A percentile compares a stretch with the other conserved stretches of the same genome.
These are phyloP conservation scores for Octopus sinensis DNA, from an alignment of 1,140 invertebrate genomes.

Conservation along the genomic window DNA sequence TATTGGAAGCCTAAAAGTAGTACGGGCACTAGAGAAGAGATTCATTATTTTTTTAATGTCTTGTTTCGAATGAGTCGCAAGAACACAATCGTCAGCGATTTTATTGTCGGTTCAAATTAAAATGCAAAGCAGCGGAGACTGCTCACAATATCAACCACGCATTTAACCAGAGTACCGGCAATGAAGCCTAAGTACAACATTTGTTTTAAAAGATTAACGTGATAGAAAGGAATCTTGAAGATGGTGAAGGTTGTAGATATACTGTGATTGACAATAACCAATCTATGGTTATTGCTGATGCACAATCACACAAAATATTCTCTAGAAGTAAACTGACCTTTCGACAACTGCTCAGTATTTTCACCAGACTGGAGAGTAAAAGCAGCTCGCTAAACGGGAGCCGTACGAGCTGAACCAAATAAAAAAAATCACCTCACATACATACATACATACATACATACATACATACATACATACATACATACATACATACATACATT, in stretches of 20 bases:
- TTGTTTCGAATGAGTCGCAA: too few relatives aligned
- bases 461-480: too few relatives aligned
- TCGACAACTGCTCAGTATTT: neutral
- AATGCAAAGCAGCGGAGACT: neutral
- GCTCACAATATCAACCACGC: neutral
- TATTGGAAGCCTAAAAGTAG: too few relatives aligned
- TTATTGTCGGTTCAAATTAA: neutral
- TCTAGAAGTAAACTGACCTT: neutral
- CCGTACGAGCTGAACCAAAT: neutral
- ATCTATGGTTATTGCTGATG: neutral
- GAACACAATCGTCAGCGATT: too few relatives aligned
- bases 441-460: too few relatives aligned
- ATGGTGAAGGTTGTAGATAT: neutral
- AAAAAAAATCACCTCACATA: too few relatives aligned
- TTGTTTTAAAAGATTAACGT: neutral
- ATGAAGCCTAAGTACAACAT: neutral
- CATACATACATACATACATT: too few relatives aligned
- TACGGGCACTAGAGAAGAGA: too few relatives aligned
- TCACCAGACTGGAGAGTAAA: neutral
- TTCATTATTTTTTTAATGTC: too few relatives aligned
- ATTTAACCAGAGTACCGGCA: neutral
- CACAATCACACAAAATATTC: neutral
- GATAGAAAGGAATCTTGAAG: neutral
- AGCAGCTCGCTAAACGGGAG: too few relatives aligned
- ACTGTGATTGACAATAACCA: neutral